Evolutionary conservation across 2,113 vertebrate species (phyloP), one percentile per base, ranked within the genome.

Genomic region (Pelusios castaneus): DNA sequence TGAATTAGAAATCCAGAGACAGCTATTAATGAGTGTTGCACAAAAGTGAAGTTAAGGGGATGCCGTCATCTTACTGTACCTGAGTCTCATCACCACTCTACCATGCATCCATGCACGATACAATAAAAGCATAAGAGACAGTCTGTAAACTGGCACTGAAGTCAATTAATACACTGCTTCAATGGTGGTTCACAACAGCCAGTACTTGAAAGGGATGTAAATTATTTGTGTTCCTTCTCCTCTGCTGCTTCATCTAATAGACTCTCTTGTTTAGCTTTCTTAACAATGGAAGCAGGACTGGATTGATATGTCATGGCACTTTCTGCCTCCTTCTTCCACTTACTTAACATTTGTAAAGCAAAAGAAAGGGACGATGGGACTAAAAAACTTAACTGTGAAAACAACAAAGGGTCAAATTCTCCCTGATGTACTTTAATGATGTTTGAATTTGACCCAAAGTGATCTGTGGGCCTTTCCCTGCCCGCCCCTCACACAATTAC

Each of bases 111-210:
- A 90, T 93, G 43, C 41, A 56, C 45, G 67, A 56, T 0, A 21
- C 31, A 91, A 56, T 24, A 80, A 76, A 58, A 87, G 78, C 27
- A 41, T 91, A 85, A 82, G 70, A 38, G 4, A 85, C 63, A 94
- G 87, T 78, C 78, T 38, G 49, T 92, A 94, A 94, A 96, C 79
- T 92, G 85, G 21, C 85, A 45, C 85, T 51, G 93, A 75, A 95
- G 90, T 96, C 90, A 27, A 41, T 56, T 47, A 73, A 58, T 81
- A 88, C 56, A 94, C 43, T 95, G 93, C 85, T 90, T 95, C 94
- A 95, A 91, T 89, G 94, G 95, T 92, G 90, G 89, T 67, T 89
- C 85, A 90, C 82, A 95, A 85, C 94, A 94, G 96, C 94, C 92
- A 93, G 56, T 93, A 89, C 87, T 93, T 80, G 90, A 96, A 95